Base-by-base conservation (phyloP, 2,113 vertebrate genomes). In the Daubentonia madagascariensis region DNA sequence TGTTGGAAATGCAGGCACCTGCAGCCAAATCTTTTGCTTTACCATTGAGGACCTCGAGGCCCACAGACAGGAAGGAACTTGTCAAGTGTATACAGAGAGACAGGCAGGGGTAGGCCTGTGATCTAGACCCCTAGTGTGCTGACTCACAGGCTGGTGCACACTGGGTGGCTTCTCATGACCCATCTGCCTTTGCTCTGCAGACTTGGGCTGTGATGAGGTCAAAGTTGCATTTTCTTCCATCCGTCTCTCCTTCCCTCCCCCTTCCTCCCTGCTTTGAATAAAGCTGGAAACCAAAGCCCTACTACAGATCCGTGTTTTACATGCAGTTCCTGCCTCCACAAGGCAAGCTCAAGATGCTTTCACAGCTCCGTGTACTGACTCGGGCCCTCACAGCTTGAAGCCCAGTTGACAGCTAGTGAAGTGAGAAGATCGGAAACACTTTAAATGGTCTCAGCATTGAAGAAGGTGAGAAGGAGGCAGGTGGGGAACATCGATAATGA, bases 131-230 rank as follows among this genome's bases (percentile, higher is more conserved):
- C 72, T 54, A 3, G 72, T 16, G 18, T 50, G 40, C 25, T 11
- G 78, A 45, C 28, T 32, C 35, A 11, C 5, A 37, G 50, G 43
- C 8, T 40, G 35, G 17, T 11, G 1, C 2, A 14, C 6, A 52
- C 43, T 4, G 9, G 4, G 17, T 10, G 45, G 52, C 23, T 88
- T 63, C n/a, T 17, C 30, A 1, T 3, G 40, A n/a, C 17, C 68
- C 84, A 97, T 97, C 90, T 98, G 86, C 65, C 88, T 97, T 70
- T 92, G 85, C 92, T 97, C 73, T 76, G 40, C n/a, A 92, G 76
- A 72, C 17, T 22, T 76, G 91, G 75, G 61, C 72, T 84, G n/a
- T 16, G 30, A 25, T 48, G 50, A 96, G 88, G 96, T 84, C 86
- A 14, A 54, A 68, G 90, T n/a, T 45, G n/a, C 11, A 11, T 18